phyloP scores from a whole-genome alignment of 2,113 vertebrate genomes.

The Elaphurus davidianus region DNA sequence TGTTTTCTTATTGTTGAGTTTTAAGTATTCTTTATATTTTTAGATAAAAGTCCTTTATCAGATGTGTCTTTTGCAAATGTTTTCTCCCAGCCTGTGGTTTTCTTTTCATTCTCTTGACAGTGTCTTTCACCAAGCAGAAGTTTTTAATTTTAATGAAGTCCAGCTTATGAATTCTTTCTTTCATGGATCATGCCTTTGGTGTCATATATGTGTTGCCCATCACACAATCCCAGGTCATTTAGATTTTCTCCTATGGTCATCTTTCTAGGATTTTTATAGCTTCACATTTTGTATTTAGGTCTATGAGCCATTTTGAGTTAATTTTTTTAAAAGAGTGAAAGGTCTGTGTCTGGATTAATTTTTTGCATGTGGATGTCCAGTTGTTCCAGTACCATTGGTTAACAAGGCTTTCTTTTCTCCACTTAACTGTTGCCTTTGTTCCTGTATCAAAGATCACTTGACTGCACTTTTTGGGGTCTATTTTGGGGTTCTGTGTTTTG shows the following conservation, averaged over 20 bases:
- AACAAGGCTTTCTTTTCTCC: background rate
- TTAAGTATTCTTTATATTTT: background rate
- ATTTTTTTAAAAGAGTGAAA: background rate
- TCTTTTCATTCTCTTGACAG: background rate
- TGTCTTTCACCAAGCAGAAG: background rate
- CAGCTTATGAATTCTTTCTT: background rate
- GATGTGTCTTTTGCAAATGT: background rate
- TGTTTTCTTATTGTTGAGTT: background rate
- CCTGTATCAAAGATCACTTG: rapidly evolving
- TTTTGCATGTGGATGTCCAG: background rate
- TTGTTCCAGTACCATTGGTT: background rate
- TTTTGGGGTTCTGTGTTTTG: no score
- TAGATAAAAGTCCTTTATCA: background rate
- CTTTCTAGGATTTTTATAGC: background rate
- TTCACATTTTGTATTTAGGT: background rate
- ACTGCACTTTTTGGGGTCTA: rapidly evolving
- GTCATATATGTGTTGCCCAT: background rate
- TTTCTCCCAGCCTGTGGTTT: background rate
- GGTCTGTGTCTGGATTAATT: background rate
- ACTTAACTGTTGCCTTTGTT: background rate
- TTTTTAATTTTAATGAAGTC: rapidly evolving
- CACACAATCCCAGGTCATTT: background rate
- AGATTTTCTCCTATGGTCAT: background rate
- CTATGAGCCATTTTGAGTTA: background rate
- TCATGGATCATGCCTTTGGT: background rate